These are phyloP conservation scores for Pollenia griseotomentosa DNA, from an alignment of 2,888 invertebrate species.

Conservation along the genomic window DNA sequence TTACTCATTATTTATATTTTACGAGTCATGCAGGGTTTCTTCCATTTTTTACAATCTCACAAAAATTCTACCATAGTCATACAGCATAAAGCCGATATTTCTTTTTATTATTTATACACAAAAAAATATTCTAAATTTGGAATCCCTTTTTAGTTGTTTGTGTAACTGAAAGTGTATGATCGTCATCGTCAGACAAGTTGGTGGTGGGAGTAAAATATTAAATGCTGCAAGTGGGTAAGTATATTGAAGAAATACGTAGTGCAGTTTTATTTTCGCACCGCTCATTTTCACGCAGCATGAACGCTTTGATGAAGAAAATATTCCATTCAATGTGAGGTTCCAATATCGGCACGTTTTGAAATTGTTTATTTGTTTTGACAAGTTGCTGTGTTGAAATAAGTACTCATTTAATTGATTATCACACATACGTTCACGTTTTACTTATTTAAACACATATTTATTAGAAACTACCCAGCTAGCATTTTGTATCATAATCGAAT, in stretches of 20 bases:
- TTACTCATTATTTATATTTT: slow-evolving; percentile 78
- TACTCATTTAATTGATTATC: slow-evolving; percentile 72
- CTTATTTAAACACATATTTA: background rate
- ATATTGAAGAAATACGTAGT: background rate
- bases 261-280: slow-evolving; percentile 54
- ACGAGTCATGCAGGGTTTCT: slow-evolving; percentile 72
- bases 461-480: too few species aligned
- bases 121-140: slow-evolving; percentile 45
- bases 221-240: background rate
- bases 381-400: slow-evolving; percentile 76
- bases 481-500: too few species aligned
- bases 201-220: slow-evolving; percentile 41
- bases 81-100: slow-evolving; percentile 10
- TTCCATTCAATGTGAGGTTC: slow-evolving; percentile 15
- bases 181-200: slow-evolving; percentile 58
- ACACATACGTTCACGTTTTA: background rate
- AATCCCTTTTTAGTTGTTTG: background rate
- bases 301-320: slow-evolving; percentile 45
- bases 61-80: slow-evolving; percentile 1
- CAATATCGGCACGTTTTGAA: slow-evolving; percentile 11
- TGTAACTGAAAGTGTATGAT: slow-evolving; percentile 40
- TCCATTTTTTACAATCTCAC: background rate
- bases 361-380: slow-evolving; percentile 84
- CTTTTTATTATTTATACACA: slow-evolving; percentile 51
- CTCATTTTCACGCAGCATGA: slow-evolving; percentile 65